Conservation (phyloP, 1,140 invertebrate species). For the Diachasmimorpha longicaudata region DNA sequence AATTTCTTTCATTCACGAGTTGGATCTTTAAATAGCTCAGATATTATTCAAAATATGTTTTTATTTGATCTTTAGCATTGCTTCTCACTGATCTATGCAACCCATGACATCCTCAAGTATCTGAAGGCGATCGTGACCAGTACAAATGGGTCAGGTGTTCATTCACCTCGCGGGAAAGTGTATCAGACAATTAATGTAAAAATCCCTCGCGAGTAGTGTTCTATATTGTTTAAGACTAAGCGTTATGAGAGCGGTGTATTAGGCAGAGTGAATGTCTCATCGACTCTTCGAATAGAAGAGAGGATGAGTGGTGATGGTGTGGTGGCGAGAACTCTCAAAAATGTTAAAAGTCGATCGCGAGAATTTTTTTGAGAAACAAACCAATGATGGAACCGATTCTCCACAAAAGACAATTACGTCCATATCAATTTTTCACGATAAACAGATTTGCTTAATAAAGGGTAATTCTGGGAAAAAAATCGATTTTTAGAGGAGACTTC, state of each 20-base stretch:
- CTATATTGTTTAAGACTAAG: slow-evolving; percentile 12
- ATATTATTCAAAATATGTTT: no score
- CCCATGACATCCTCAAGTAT: no score
- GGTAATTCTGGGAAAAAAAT: no score
- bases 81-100: no score
- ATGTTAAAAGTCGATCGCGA: background rate
- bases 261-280: slow-evolving; percentile 25
- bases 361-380: background rate
- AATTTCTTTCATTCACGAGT: no score
- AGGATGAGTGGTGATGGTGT: background rate
- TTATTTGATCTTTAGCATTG: no score
- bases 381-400: background rate
- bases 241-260: slow-evolving; percentile 31
- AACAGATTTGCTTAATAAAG: no score
- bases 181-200: background rate
- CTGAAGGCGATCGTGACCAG: no score
- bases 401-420: no score
- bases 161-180: background rate
- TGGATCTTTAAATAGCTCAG: no score
- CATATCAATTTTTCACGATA: no score
- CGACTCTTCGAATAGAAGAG: background rate
- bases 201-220: background rate
- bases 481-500: no score
- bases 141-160: background rate
- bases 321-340: background rate